phyloP scores from a whole-genome alignment of 2,888 invertebrate species.

The Volucella inanis region DNA sequence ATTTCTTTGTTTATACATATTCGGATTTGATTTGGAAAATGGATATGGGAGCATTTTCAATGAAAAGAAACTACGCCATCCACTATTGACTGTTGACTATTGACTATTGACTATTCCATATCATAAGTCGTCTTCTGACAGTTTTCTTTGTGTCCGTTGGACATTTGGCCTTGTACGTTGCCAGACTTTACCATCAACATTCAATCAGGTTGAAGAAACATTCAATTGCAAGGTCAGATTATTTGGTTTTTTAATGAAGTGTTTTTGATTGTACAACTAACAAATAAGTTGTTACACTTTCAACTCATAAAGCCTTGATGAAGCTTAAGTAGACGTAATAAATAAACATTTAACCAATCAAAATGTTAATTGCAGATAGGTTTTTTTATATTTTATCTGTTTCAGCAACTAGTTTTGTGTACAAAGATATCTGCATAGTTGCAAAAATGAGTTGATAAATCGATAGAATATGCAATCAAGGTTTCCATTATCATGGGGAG shows the following conservation, averaged over 20 bases:
- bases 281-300: background rate
- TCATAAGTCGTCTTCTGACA: slow-evolving; percentile 34
- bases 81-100: background rate
- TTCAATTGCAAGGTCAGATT: slow-evolving; percentile 25
- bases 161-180: slow-evolving; percentile 37
- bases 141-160: slow-evolving; percentile 13
- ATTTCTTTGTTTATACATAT: too few species aligned
- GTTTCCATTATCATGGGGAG: too few species aligned
- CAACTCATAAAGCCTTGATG: slow-evolving; percentile 21
- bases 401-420: background rate
- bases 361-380: too few species aligned
- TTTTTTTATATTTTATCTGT: background rate
- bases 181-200: background rate
- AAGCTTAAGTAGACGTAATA: background rate
- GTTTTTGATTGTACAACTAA: background rate
- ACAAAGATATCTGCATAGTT: too few species aligned
- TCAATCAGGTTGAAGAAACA: slow-evolving; percentile 13
- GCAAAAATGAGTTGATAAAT: too few species aligned
- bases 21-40: too few species aligned
- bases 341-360: slow-evolving; percentile 3
- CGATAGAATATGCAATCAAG: too few species aligned
- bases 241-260: slow-evolving; percentile 23
- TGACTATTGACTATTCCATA: background rate
- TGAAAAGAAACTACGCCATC: background rate
- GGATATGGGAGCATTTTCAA: too few species aligned